Evolutionary conservation across 2,113 vertebrate species (phyloP).

Genomic region (Pardalotus punctatus): DNA sequence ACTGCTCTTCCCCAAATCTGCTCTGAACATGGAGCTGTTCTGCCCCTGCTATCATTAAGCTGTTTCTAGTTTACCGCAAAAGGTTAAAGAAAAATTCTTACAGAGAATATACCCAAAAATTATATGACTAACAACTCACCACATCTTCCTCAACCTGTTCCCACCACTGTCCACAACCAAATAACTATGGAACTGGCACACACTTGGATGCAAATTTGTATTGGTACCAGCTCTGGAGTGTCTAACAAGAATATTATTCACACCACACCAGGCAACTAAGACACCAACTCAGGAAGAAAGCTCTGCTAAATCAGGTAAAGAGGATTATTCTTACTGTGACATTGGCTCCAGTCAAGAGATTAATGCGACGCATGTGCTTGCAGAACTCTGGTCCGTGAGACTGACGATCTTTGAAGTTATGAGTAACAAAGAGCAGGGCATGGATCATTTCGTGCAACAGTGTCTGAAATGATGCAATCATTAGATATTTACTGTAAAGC

Average conservation of each 20-base stretch:
- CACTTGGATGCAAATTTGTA: background rate
- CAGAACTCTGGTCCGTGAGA: conserved; percentile 94
- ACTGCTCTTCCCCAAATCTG: background rate
- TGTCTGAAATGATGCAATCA: conserved; percentile 76
- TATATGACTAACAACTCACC: background rate
- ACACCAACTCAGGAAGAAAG: background rate
- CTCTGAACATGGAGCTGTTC: background rate
- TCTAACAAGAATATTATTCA: background rate
- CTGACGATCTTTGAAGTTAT: conserved; percentile 89
- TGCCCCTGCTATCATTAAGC: background rate
- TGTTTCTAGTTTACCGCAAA: background rate
- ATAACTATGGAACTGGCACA: background rate
- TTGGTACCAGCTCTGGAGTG: background rate
- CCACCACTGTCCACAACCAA: background rate
- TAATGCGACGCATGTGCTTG: conserved; percentile 95
- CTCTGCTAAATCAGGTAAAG: background rate
- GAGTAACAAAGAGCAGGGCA: conserved; percentile 93
- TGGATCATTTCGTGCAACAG: conserved; percentile 99
- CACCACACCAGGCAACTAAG: background rate
- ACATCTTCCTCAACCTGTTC: background rate
- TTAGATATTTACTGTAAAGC: background rate
- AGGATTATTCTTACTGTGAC: conserved; percentile 79
- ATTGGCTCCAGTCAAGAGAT: conserved; percentile 85
- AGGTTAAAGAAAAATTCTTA: background rate
- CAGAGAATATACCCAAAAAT: background rate